phyloP scores from a whole-genome alignment of 2,888 invertebrate genomes.

The Nebria salina region DNA sequence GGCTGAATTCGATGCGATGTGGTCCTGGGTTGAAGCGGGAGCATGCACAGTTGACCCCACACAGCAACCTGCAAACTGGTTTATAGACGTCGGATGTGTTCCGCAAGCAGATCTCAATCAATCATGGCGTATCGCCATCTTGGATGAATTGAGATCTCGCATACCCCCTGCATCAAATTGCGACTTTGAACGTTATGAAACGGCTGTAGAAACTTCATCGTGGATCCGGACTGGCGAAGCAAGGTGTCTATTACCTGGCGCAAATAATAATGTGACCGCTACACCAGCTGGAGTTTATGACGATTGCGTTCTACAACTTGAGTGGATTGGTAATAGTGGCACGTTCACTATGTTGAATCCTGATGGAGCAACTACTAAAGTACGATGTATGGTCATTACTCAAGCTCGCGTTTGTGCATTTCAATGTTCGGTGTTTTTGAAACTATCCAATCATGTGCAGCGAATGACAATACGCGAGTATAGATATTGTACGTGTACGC shows the following conservation, averaged over 20 bases:
- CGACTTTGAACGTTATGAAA: constrained; percentile 72
- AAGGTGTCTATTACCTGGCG: constrained; percentile 67
- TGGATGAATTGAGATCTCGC: constrained; percentile 73
- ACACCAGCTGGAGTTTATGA: constrained; percentile 65
- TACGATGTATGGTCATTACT: constrained; percentile 57
- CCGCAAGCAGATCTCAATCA: constrained; percentile 73
- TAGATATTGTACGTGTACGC: no score
- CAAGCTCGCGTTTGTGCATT: background rate
- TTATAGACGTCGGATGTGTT: constrained; percentile 70
- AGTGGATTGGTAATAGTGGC: constrained; percentile 77
- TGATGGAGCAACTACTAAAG: constrained; percentile 80
- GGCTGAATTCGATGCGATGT: constrained; percentile 83
- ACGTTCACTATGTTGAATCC: constrained; percentile 78
- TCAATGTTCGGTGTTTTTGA: background rate
- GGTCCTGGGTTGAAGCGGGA: constrained; percentile 84
- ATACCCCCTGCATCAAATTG: constrained; percentile 59
- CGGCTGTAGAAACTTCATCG: constrained; percentile 84
- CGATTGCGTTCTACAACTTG: constrained; percentile 82
- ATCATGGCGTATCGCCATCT: constrained; percentile 79
- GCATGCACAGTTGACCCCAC: constrained; percentile 80
- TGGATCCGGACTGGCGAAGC: constrained; percentile 88
- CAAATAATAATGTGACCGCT: constrained; percentile 53
- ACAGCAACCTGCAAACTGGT: constrained; percentile 81
- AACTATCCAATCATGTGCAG: no score
- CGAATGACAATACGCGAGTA: no score